Base-by-base conservation (phyloP, 2,797 vertebrate genomes). In the Muraenolepis orangiensis region DNA sequence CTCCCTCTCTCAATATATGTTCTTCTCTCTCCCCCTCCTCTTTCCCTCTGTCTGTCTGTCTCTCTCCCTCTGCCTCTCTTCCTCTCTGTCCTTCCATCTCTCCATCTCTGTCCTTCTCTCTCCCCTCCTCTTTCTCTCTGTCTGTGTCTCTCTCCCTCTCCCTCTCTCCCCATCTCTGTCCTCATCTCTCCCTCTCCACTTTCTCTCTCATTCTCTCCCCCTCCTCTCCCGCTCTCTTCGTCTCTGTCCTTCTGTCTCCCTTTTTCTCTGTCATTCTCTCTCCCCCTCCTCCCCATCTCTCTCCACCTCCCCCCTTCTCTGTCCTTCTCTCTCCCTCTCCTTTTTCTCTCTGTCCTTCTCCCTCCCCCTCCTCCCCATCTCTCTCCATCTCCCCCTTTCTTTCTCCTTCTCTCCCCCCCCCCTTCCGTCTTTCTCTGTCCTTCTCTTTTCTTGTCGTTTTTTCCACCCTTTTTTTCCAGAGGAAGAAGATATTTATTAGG, bases 401-500 rank as follows among this genome's bases (percentile, higher is more conserved):
- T 23, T 26, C 57, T 12, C 7, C 23, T 10, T 10, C 36, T 93
- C 87, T 80, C 83, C 90, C 81, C 89, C 83, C 86, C 82, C 88
- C 84, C 90, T 90, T 89, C 89, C 68, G 75, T 69, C 57, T 74
- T 69, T 77, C 46, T 66, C 71, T 72, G 20, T 57, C 4, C 72
- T 32, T 69, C 67, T 72, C 70, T 40, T 42, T 72, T 68, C 64
- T 66, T 11, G 26, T 18, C 66, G 71, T 80, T 73, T 79, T 81
- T 85, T 73, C 81, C 75, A 77, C 83, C 70, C 82, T 79, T 91
- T 89, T 87, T 92, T 91, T 92, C 89, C 86, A 87, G 82, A 87
- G 84, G 85, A 92, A 91, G 87, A 90, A 92, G 90, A 91, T 88
- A 87, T 92, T 91, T 92, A 85, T 93, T 93, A 91, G 84, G 85